Conservation (phyloP, 2,113 vertebrate species). For the Rhinoptilus africanus region DNA sequence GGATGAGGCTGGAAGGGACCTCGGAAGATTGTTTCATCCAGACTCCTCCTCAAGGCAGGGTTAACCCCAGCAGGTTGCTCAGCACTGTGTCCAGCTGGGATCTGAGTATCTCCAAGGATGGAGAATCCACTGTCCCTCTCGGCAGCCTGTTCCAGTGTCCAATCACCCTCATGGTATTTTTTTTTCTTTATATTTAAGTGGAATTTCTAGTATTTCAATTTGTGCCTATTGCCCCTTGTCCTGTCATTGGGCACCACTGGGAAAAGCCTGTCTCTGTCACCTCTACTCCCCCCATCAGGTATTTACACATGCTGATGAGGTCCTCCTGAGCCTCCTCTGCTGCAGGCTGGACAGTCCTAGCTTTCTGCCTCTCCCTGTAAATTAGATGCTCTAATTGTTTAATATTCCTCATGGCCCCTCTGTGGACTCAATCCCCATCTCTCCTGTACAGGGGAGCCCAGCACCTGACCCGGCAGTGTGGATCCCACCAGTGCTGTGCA, state of each 20-base stretch:
- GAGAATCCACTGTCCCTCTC: not conserved
- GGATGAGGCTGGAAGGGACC: not conserved
- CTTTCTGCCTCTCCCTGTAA: not conserved
- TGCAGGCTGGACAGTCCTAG: not conserved
- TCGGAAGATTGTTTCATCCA: fast-evolving
- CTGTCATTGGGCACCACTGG: not conserved
- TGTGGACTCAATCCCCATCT: not conserved
- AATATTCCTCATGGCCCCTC: not conserved
- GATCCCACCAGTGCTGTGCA: not conserved
- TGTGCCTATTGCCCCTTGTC: not conserved
- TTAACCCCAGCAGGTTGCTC: not conserved
- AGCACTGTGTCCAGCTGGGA: not conserved
- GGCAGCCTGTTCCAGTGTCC: not conserved
- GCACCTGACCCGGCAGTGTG: not conserved
- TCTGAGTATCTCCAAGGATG: not conserved
- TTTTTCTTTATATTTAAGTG: not conserved
- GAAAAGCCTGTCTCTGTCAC: not conserved
- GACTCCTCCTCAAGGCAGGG: not conserved
- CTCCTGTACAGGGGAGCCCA: not conserved
- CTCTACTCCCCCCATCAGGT: not conserved
- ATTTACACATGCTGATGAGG: not conserved
- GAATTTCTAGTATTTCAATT: not conserved
- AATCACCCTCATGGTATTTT: not conserved
- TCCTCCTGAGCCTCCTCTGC: not conserved
- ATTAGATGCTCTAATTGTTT: not conserved